Evolutionary conservation across 2,888 invertebrate species (phyloP).

Genomic region (Macrosoma leucophasiata): DNA sequence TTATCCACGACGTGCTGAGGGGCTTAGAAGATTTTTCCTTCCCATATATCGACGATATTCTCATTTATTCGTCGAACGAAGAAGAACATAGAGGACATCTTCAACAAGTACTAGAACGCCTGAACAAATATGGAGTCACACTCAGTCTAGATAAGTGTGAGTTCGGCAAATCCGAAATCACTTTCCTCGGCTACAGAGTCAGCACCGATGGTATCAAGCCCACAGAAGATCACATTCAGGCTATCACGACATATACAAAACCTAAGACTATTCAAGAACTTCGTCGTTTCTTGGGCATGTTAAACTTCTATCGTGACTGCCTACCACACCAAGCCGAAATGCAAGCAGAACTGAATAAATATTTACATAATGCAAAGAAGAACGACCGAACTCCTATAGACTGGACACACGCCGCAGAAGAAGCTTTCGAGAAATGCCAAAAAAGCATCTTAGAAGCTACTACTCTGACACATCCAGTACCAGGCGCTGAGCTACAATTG

Average conservation of each 20-base stretch:
- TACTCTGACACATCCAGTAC: slow-evolving; percentile 8
- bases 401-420: slow-evolving; percentile 17
- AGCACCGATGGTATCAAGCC: too few species aligned
- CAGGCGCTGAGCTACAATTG: slow-evolving; percentile 17
- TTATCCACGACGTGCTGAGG: too few species aligned
- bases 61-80: too few species aligned
- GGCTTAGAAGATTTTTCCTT: too few species aligned
- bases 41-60: too few species aligned
- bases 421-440: slow-evolving; percentile 21
- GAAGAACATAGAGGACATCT: too few species aligned
- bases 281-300: slow-evolving; percentile 23
- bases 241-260: not conserved
- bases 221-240: not conserved
- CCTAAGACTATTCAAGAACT: slow-evolving; percentile 16
- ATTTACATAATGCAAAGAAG: slow-evolving; percentile 18
- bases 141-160: not conserved
- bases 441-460: slow-evolving; percentile 16
- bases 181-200: not conserved
- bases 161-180: not conserved
- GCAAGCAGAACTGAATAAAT: slow-evolving; percentile 2
- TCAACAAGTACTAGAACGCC: too few species aligned
- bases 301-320: slow-evolving; percentile 23
- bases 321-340: too few species aligned
- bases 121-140: not conserved
- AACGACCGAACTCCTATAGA: slow-evolving; percentile 21